phyloP scores from a whole-genome alignment of 2,888 invertebrate genomes.

The Drosophila atripex region DNA sequence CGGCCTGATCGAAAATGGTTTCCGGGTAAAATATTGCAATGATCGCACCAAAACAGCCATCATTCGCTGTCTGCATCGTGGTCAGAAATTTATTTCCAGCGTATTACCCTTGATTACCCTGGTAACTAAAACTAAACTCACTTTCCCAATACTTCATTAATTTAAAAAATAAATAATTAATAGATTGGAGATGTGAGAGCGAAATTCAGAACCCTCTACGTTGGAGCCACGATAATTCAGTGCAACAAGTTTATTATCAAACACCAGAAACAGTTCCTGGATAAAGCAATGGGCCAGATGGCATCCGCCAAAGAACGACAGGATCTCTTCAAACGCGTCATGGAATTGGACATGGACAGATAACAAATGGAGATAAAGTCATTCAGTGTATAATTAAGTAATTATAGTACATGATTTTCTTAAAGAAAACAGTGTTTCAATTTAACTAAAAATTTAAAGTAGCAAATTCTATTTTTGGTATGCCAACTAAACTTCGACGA shows the following conservation, averaged over 20 bases:
- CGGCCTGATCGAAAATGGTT: conserved; percentile 89
- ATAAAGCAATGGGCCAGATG: conserved; percentile 86
- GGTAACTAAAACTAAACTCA: conserved; percentile 60
- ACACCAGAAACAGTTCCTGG: conserved; percentile 88
- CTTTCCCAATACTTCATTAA: neutral
- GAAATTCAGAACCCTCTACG: conserved; percentile 87
- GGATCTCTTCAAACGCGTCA: conserved; percentile 84
- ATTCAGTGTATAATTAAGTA: conserved; percentile 42
- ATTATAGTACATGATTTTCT: conserved; percentile 48
- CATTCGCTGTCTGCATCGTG: conserved; percentile 89
- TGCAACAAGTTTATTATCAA: conserved; percentile 90
- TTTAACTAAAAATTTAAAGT: conserved; percentile 48
- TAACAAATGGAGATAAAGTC: conserved; percentile 35
- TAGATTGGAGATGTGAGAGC: conserved; percentile 87
- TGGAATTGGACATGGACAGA: conserved; percentile 81
- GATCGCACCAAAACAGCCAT: conserved; percentile 90
- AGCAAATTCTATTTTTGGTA: conserved; percentile 50
- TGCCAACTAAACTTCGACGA: conserved; percentile 77
- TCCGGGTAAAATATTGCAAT: conserved; percentile 92
- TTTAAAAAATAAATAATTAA: neutral
- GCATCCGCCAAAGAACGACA: conserved; percentile 87
- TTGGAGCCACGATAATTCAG: conserved; percentile 91
- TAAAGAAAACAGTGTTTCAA: conserved; percentile 42
- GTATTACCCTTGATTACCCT: conserved; percentile 88
- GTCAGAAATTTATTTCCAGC: conserved; percentile 89